Evolutionary conservation across 2,888 invertebrate species (phyloP), one percentile per base, ranked within the genome.

Genomic region (Scaptomyza tumidula): DNA sequence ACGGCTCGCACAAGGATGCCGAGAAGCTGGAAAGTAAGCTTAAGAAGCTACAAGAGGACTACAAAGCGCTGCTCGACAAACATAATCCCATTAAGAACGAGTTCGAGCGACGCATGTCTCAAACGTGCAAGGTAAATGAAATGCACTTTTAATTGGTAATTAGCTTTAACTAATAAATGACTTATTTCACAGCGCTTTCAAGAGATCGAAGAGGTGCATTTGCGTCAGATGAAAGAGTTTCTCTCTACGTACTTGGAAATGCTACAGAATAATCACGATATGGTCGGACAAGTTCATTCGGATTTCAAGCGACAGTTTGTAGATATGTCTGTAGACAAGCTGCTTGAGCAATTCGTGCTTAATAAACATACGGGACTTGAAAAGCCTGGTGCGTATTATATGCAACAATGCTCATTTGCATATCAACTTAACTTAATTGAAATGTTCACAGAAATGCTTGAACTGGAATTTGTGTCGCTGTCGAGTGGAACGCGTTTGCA

Each of bases 181-280:
- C 49, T 19, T n/a, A 31, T 48, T 81, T 88, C 88, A 6, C 77
- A 95, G 94, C 96, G 97, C 91, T 99, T 98, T 91, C 98, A 99
- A 94, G 97, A 97, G 92, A 95, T 98, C 24, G 98, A 99, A 92
- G 97, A 98, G 90, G 95, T 96, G 61, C 98, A 98, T 93, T 93
- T 98, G 78, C 95, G 95, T 81, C 97, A 98, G 91, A 98, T 99
- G 98, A 98, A 98, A 91, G 97, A 98, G 88, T 98, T 98, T 94
- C 94, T 98, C 43, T 96, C 96, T 86, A 95, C 95, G 6, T 98
- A 98, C 92, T 95, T 97, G 68, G 96, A 97, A 89, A 95, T 97
- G 71, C 94, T 97, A 82, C 97, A 98, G 90, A 95, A 95, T 90
- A 97, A 97, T 90, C 97, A 98, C 92, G 97, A 96, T 85, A 95